These are phyloP conservation scores for Mactra quadrangularis DNA, from an alignment of 1,140 invertebrate genomes.

Conservation along the genomic window DNA sequence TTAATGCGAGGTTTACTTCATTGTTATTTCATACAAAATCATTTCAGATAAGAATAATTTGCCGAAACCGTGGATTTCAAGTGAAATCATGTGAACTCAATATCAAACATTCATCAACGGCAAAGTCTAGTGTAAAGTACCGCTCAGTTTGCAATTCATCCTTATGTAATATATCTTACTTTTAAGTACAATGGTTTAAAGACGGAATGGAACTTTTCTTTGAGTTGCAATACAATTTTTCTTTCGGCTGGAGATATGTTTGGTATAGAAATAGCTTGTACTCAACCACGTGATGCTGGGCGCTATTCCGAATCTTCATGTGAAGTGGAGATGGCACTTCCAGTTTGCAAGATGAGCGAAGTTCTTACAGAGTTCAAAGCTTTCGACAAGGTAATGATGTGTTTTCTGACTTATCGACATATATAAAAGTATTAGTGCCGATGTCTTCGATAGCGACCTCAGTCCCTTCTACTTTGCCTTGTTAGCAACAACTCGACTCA, in stretches of 20 bases:
- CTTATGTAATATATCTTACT: neutral
- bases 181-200: slow-evolving; percentile 57
- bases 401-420: neutral
- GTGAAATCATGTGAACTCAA: too few relatives aligned
- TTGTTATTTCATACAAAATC: too few relatives aligned
- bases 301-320: slow-evolving; percentile 41
- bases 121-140: too few relatives aligned
- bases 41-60: too few relatives aligned
- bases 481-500: neutral
- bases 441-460: too few relatives aligned
- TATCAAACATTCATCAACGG: too few relatives aligned
- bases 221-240: slow-evolving; percentile 9
- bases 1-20: too few relatives aligned
- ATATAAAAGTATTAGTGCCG: too few relatives aligned
- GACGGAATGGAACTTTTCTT: slow-evolving; percentile 30
- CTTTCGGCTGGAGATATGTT: slow-evolving; percentile 45
- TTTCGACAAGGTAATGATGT: slow-evolving; percentile 23
- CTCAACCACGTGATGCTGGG: slow-evolving; percentile 23
- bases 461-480: too few relatives aligned
- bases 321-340: slow-evolving; percentile 39
- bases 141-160: too few relatives aligned
- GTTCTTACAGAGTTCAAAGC: neutral
- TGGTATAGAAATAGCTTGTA: slow-evolving; percentile 28
- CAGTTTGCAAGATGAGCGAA: neutral
- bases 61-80: too few relatives aligned